phyloP scores from a whole-genome alignment of 2,888 invertebrate species.

The Encarsia formosa region DNA sequence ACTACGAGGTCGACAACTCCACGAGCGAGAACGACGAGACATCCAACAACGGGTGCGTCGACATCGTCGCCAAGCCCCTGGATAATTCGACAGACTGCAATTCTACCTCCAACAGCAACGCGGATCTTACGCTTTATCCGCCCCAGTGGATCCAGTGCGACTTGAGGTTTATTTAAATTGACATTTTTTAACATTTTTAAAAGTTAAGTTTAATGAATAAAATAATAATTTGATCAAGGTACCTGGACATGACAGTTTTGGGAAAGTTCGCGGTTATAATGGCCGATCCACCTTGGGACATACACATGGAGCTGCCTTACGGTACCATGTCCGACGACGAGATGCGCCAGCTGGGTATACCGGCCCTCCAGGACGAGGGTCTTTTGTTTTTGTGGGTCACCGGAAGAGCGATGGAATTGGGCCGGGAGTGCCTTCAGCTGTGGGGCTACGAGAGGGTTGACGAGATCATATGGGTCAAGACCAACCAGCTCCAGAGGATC shows the following conservation, averaged over 20 bases:
- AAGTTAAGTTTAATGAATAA: too few relatives aligned
- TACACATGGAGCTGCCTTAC: constrained; percentile 98
- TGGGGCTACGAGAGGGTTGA: constrained; percentile 98
- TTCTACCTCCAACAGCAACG: constrained; percentile 47
- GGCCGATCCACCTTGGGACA: constrained; percentile 99
- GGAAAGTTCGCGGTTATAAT: constrained; percentile 98
- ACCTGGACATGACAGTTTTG: constrained; percentile 83
- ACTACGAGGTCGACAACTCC: constrained; percentile 89
- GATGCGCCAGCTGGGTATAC: constrained; percentile 93
- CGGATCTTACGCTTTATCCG: constrained; percentile 69
- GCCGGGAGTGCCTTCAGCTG: constrained; percentile 88
- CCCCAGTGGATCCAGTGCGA: constrained; percentile 98
- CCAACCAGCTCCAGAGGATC: constrained; percentile 94
- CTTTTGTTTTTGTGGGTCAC: constrained; percentile 98
- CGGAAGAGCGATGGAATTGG: constrained; percentile 93
- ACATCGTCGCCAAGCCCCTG: constrained; percentile 7
- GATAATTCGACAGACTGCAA: constrained; percentile 16
- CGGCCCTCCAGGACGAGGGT: constrained; percentile 91
- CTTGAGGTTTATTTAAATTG: too few relatives aligned
- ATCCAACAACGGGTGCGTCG: constrained; percentile 36
- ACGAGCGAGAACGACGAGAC: constrained; percentile 51
- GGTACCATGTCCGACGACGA: constrained; percentile 99
- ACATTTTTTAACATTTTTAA: too few relatives aligned
- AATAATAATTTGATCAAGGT: too few relatives aligned
- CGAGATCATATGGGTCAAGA: constrained; percentile 98